Percentiles rank a stretch among this genome's conserved stretches.
Evolutionary conservation across 2,797 vertebrate genomes (phyloP).

Genomic region (Petrocephalus sullivani): DNA sequence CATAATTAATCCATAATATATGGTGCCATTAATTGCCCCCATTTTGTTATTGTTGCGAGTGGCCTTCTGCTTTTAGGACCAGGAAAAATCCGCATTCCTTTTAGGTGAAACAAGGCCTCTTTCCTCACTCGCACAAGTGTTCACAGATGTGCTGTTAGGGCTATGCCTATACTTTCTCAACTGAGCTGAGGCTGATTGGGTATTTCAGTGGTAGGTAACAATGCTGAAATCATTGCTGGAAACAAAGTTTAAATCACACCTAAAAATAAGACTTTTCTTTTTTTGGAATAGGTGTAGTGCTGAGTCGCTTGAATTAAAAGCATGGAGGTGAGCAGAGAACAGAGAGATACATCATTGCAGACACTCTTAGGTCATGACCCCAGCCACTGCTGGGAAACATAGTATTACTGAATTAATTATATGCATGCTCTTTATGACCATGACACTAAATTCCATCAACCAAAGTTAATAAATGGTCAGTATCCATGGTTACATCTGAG

Average conservation of each 20-base stretch:
- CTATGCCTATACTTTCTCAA: not conserved
- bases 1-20: slow-evolving; percentile 2
- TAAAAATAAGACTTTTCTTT: not conserved
- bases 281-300: not conserved
- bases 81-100: slow-evolving; percentile 21
- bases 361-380: not conserved
- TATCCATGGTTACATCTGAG: not conserved
- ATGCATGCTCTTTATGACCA: not conserved
- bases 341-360: not conserved
- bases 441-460: not conserved
- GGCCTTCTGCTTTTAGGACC: slow-evolving; percentile 1
- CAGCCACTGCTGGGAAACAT: not conserved
- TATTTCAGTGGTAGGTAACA: not conserved
- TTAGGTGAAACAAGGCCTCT: slow-evolving; percentile 16
- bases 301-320: not conserved
- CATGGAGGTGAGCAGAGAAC: not conserved
- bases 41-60: slow-evolving; percentile 14
- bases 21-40: slow-evolving; percentile 9
- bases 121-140: not conserved
- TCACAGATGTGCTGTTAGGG: slow-evolving; percentile 16
- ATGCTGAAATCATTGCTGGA: not conserved
- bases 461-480: not conserved
- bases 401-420: not conserved
- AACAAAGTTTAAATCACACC: not conserved
- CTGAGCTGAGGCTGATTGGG: not conserved